Base-by-base conservation (phyloP, 2,113 vertebrate genomes). In the Origma solitaria region DNA sequence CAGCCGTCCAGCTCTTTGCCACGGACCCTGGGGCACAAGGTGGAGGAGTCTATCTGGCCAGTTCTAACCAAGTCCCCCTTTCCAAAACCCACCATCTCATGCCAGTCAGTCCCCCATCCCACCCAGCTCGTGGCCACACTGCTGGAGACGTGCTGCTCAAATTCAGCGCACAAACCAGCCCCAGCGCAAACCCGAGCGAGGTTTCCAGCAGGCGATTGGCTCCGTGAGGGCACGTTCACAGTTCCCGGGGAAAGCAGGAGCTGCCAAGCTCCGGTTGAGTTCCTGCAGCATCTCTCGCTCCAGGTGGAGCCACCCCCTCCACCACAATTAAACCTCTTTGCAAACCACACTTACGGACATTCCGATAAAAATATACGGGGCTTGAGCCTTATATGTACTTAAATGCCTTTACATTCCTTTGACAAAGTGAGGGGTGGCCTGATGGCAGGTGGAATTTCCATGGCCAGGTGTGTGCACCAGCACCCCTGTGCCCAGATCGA, bases 61-160 rank as follows among this genome's bases (percentile, higher is more conserved):
- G 18, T 6, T 79, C 35, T 51, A 7, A 2, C 21, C 1, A 8
- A 42, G 25, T 5, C 5, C 25, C 47, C 7, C 21, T 51, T 14
- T 5, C 16, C 13, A 37, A 31, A 38, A 40, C 4, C 47, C 70
- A 30, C 1, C 1, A 22, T 4, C 51, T 23, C 42, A 1, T 40
- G 19, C 69, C 53, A 4, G 4, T 0, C 3, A 14, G 42, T 1
- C 8, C 18, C 54, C n/a, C 56, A 11, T 8, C 35, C 92, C 69
- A 3, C 15, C 13, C 2, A 0, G 71, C 42, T 3, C 1, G 11
- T 6, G 9, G 37, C 57, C 2, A 3, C 0, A 6, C 42, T 10
- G 15, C 83, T 8, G 65, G 24, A 30, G 77, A 13, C 5, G 18
- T 2, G 7, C 84, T 15, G 54, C 92, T 89, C 13, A 7, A 61